A percentile compares a stretch with the other conserved stretches of the same genome.
Conservation (phyloP, 1,140 invertebrate species). For the Apocrypta bakeri region DNA sequence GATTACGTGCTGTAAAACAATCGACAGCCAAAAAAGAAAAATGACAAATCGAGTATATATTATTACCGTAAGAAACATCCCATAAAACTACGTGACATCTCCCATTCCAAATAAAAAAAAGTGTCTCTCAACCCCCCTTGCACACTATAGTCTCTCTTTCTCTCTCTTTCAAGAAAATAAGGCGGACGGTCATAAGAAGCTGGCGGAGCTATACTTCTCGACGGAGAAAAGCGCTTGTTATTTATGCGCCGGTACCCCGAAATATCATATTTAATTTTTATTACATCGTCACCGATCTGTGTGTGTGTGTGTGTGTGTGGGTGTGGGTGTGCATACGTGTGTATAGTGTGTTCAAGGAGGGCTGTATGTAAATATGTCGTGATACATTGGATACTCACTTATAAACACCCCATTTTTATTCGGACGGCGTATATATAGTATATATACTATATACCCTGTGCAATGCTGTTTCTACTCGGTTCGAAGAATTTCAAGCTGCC, state of each 20-base stretch:
- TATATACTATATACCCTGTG: neutral
- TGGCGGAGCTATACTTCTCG: slow-evolving; percentile 26
- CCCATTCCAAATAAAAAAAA: neutral
- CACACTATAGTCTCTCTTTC: neutral
- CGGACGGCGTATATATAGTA: slow-evolving; percentile 64
- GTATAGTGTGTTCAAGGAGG: slow-evolving; percentile 56
- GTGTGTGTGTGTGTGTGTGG: too few species aligned
- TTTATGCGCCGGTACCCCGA: slow-evolving; percentile 61
- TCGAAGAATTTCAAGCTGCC: neutral
- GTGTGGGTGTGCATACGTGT: too few species aligned
- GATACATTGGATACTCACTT: slow-evolving; percentile 75
- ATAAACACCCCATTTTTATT: slow-evolving; percentile 77
- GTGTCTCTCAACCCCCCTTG: neutral
- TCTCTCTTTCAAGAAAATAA: slow-evolving; percentile 30
- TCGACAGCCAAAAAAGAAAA: too few species aligned
- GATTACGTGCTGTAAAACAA: too few species aligned
- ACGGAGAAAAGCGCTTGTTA: slow-evolving; percentile 61
- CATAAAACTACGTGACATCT: neutral
- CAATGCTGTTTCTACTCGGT: neutral
- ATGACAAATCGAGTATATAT: too few species aligned
- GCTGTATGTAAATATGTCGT: slow-evolving; percentile 74
- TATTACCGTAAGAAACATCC: neutral
- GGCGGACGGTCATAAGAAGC: slow-evolving; percentile 31
- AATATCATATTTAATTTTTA: slow-evolving; percentile 75
- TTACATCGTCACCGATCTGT: slow-evolving; percentile 61